phyloP scores from a whole-genome alignment of 2,113 vertebrate genomes.

The Sula dactylatra region DNA sequence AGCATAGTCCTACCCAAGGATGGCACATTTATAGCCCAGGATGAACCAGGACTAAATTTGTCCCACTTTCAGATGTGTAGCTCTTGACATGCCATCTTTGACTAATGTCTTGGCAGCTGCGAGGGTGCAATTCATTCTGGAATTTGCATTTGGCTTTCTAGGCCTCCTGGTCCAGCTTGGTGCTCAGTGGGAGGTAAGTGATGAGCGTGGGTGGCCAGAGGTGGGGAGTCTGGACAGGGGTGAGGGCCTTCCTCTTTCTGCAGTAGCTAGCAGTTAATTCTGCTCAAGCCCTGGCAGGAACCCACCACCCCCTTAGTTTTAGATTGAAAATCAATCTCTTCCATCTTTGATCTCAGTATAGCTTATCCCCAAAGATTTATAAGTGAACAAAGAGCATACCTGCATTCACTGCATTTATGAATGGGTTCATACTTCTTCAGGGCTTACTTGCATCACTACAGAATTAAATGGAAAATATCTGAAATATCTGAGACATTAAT shows the following conservation, averaged over 20 bases:
- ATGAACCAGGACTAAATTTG: background rate
- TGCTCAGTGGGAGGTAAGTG: accelerated
- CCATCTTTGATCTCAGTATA: too few relatives aligned
- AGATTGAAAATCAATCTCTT: too few relatives aligned
- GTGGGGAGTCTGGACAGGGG: background rate
- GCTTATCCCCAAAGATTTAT: too few relatives aligned
- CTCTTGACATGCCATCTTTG: background rate
- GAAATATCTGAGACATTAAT: too few relatives aligned
- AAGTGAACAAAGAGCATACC: too few relatives aligned
- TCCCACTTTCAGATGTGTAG: background rate
- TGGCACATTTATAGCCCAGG: background rate
- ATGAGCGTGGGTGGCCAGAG: background rate
- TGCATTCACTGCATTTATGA: too few relatives aligned
- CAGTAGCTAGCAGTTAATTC: background rate
- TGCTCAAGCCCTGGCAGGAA: background rate
- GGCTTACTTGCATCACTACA: too few relatives aligned
- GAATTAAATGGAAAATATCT: too few relatives aligned
- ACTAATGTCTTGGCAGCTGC: background rate
- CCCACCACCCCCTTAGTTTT: background rate
- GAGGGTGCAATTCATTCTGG: background rate
- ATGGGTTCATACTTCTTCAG: too few relatives aligned
- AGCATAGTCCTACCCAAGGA: background rate
- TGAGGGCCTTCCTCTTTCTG: background rate
- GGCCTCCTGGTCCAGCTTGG: background rate
- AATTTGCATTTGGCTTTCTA: background rate